Percentiles rank a stretch among this genome's conserved stretches.
Conservation (phyloP, 2,888 invertebrate species). For the Heliconius erato region DNA sequence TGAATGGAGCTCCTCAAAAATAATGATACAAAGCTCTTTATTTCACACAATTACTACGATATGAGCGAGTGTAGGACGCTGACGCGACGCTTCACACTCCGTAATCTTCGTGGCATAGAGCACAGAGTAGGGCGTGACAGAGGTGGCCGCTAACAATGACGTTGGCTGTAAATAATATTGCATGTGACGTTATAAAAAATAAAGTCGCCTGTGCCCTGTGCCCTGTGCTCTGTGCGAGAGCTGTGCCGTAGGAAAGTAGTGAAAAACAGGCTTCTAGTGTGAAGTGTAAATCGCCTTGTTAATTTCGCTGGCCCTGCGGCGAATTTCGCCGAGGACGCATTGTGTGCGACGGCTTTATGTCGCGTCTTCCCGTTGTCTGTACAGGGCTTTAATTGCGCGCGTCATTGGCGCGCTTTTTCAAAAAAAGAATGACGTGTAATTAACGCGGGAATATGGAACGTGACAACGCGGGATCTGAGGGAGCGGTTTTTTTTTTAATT, state of each 20-base stretch:
- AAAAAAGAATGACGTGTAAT: constrained; percentile 86
- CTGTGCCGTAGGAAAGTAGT: constrained; percentile 72
- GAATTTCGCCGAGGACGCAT: constrained; percentile 85
- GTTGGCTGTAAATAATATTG: constrained; percentile 52
- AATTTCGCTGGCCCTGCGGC: constrained; percentile 85
- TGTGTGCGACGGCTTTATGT: constrained; percentile 85
- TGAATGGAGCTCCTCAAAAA: constrained; percentile 65
- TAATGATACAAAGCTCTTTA: constrained; percentile 80
- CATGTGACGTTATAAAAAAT: constrained; percentile 59
- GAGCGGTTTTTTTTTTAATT: constrained; percentile 72
- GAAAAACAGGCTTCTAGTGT: constrained; percentile 82
- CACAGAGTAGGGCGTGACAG: constrained; percentile 61
- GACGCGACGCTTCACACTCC: constrained; percentile 64
- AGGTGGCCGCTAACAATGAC: constrained; percentile 52
- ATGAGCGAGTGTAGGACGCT: constrained; percentile 64
- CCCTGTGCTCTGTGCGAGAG: constrained; percentile 61
- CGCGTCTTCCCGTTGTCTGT: constrained; percentile 85
- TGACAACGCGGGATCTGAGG: constrained; percentile 85
- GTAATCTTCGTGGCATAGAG: constrained; percentile 58
- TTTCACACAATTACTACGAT: constrained; percentile 81
- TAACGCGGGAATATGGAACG: constrained; percentile 86
- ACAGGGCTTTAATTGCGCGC: constrained; percentile 85
- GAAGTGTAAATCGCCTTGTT: constrained; percentile 87
- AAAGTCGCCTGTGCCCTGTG: constrained; percentile 57
- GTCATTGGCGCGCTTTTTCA: constrained; percentile 85